phyloP scores from a whole-genome alignment of 2,888 invertebrate species.

The Orthosia gothica region DNA sequence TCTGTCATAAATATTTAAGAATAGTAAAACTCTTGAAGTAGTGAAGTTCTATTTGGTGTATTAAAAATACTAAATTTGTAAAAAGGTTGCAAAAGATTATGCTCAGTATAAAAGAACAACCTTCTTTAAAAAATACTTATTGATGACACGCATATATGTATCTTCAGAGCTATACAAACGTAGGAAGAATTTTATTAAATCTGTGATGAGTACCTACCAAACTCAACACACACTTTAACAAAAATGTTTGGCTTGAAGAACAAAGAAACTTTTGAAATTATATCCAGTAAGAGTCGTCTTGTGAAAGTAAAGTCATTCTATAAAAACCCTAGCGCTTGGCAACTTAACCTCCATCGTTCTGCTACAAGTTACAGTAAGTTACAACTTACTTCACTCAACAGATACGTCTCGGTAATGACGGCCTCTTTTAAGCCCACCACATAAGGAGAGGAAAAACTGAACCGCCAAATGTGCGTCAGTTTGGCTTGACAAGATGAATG shows the following conservation, averaged over 20 bases:
- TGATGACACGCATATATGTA: too few relatives aligned
- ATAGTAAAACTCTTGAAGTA: background rate
- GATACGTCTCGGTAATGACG: constrained; percentile 58
- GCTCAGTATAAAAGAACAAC: too few relatives aligned
- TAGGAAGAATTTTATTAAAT: background rate
- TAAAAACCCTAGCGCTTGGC: constrained; percentile 31
- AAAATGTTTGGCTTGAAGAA: background rate
- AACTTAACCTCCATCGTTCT: constrained; percentile 34
- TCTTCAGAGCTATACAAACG: too few relatives aligned
- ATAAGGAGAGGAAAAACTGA: constrained; percentile 14
- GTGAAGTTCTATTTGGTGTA: too few relatives aligned
- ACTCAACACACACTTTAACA: background rate
- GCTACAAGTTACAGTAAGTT: constrained; percentile 43
- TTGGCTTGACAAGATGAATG: background rate
- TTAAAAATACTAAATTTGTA: background rate
- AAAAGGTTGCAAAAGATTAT: too few relatives aligned
- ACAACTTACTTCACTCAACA: constrained; percentile 55
- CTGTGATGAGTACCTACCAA: background rate
- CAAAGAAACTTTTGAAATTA: background rate
- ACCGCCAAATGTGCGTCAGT: background rate
- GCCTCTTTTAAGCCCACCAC: constrained; percentile 26
- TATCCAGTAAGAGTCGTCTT: constrained; percentile 3
- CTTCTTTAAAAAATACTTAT: too few relatives aligned
- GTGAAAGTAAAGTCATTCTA: constrained; percentile 37
- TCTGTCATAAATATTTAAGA: too few relatives aligned